Conservation (phyloP, 2,888 invertebrate genomes). For the Phortica okadai region DNA sequence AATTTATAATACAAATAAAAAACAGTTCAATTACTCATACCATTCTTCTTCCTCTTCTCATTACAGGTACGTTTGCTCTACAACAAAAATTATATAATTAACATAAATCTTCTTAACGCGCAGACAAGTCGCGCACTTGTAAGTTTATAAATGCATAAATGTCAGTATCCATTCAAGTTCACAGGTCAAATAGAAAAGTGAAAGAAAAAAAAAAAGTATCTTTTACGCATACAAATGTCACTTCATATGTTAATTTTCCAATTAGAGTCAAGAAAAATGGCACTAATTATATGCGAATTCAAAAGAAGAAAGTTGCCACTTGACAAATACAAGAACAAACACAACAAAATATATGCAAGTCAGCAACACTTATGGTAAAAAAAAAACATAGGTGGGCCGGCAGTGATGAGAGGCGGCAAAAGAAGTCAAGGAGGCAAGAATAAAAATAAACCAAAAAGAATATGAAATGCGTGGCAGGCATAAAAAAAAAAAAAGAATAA, state of each 20-base stretch:
- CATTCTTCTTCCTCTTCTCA: constrained; percentile 20
- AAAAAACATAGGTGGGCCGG: not conserved
- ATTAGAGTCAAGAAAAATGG: constrained; percentile 66
- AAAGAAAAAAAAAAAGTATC: not conserved
- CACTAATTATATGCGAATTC: constrained; percentile 62
- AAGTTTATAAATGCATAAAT: constrained; percentile 21
- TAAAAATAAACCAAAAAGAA: constrained; percentile 52
- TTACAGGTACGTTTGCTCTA: constrained; percentile 40
- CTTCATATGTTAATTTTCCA: constrained; percentile 71
- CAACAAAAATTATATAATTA: constrained; percentile 9
- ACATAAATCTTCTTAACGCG: constrained; percentile 5
- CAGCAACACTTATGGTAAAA: not conserved
- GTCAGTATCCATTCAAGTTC: constrained; percentile 8
- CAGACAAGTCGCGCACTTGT: constrained; percentile 11
- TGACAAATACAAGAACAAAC: constrained; percentile 20
- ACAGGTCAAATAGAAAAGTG: not conserved
- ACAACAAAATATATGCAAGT: not conserved
- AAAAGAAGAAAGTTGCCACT: constrained; percentile 18
- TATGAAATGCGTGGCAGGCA: constrained; percentile 52
- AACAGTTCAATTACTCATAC: not conserved
- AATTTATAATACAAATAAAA: not conserved
- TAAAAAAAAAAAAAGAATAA: constrained; percentile 8
- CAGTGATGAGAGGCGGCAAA: not conserved
- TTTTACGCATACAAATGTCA: constrained; percentile 39
- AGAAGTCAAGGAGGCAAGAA: constrained; percentile 12